Conservation (phyloP, 1,140 invertebrate genomes). For the Ectropis grisescens region DNA sequence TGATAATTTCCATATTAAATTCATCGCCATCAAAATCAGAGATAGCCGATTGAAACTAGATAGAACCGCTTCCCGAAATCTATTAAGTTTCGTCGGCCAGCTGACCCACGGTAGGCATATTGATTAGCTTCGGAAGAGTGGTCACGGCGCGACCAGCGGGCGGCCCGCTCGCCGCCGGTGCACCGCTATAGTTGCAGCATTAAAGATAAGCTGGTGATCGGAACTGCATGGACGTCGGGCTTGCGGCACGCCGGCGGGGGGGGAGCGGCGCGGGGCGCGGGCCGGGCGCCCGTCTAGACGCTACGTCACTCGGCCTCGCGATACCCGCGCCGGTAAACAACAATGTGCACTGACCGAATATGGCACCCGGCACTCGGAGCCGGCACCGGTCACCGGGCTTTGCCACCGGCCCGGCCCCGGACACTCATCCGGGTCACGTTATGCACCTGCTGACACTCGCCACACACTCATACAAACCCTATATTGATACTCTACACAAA, state of each 20-base stretch:
- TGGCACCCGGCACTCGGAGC: constrained; percentile 41
- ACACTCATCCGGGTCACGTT: constrained; percentile 4
- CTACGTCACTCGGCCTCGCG: constrained; percentile 67
- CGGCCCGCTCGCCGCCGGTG: too few species aligned
- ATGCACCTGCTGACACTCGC: background rate
- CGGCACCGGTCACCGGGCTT: constrained; percentile 33
- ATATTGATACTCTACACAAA: too few species aligned
- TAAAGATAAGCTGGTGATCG: constrained; percentile 63
- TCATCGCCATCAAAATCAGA: too few species aligned
- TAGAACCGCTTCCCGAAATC: too few species aligned
- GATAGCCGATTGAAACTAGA: too few species aligned
- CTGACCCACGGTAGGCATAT: too few species aligned
- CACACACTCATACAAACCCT: background rate
- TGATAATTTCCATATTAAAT: too few species aligned
- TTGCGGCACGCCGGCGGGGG: constrained; percentile 7
- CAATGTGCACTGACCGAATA: constrained; percentile 67
- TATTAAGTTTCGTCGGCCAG: too few species aligned
- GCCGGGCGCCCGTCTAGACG: constrained; percentile 55
- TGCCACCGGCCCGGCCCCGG: constrained; percentile 20
- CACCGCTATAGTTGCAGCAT: constrained; percentile 20
- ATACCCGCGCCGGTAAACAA: constrained; percentile 64
- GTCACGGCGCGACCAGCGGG: too few species aligned
- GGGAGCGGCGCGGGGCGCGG: constrained; percentile 14
- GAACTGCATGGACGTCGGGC: constrained; percentile 33
- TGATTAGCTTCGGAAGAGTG: too few species aligned